Conservation (phyloP, 2,888 invertebrate genomes). For the Lingula anatina region DNA sequence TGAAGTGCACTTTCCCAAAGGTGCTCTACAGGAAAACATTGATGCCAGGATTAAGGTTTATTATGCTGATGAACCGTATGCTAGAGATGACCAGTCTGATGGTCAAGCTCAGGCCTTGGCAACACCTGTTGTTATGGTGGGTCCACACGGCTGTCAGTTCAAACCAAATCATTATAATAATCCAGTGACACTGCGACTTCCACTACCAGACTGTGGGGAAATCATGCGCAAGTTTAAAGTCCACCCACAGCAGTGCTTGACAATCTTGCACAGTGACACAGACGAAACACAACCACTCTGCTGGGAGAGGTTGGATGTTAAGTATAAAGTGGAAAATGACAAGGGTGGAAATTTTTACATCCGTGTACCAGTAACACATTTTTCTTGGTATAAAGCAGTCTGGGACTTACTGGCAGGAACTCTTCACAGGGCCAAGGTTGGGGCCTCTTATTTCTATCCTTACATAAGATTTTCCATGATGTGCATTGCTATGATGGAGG, state of each 20-base stretch:
- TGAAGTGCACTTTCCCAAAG: slow-evolving; percentile 28
- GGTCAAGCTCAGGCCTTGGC: slow-evolving; percentile 20
- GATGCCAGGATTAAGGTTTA: slow-evolving; percentile 24
- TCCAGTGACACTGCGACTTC: slow-evolving; percentile 22
- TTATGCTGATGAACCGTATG: slow-evolving; percentile 21
- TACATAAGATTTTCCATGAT: slow-evolving; percentile 36
- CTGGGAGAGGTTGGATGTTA: slow-evolving; percentile 20
- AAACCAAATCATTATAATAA: slow-evolving; percentile 1
- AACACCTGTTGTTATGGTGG: slow-evolving; percentile 32
- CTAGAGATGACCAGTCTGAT: slow-evolving; percentile 3
- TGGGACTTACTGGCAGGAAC: slow-evolving; percentile 28
- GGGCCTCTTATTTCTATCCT: slow-evolving; percentile 30
- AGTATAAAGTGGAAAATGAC: slow-evolving; percentile 6
- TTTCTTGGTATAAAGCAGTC: slow-evolving; percentile 34
- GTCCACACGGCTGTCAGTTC: slow-evolving; percentile 33
- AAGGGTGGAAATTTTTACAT: slow-evolving; percentile 12
- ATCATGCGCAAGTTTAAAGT: slow-evolving; percentile 13
- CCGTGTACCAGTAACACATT: slow-evolving; percentile 28
- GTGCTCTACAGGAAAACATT: slow-evolving; percentile 20
- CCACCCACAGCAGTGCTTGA: slow-evolving; percentile 10
- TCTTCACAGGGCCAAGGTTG: slow-evolving; percentile 25
- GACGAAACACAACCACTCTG: slow-evolving; percentile 18
- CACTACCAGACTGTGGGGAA: slow-evolving; percentile 27
- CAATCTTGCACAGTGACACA: slow-evolving; percentile 26
- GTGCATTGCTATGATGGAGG: slow-evolving; percentile 38